Evolutionary conservation across 1,140 invertebrate species (phyloP).

Genomic region (Leptinotarsa lineolata): DNA sequence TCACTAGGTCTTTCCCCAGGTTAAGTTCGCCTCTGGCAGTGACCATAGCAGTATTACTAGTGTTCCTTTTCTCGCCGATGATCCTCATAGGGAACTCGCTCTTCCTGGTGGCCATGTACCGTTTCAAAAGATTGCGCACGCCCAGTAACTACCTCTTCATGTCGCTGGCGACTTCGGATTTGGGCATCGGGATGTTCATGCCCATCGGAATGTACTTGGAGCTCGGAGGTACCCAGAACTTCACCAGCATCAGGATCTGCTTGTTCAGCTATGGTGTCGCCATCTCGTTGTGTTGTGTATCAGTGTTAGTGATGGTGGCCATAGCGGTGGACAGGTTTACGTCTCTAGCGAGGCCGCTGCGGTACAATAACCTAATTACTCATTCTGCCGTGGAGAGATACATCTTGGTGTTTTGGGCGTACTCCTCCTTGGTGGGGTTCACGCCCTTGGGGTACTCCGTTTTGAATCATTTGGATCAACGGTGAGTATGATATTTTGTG

Average conservation of each 20-base stretch:
- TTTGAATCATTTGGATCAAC: constrained; percentile 43
- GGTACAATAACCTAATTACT: constrained; percentile 68
- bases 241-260: constrained; percentile 58
- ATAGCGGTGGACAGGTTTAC: constrained; percentile 70
- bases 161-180: constrained; percentile 73
- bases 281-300: constrained; percentile 67
- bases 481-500: constrained; percentile 32
- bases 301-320: constrained; percentile 66
- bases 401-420: constrained; percentile 66
- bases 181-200: constrained; percentile 75
- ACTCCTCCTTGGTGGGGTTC: constrained; percentile 62
- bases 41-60: constrained; percentile 59
- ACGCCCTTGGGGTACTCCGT: constrained; percentile 61
- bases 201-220: constrained; percentile 69
- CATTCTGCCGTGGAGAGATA: constrained; percentile 64
- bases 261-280: constrained; percentile 65
- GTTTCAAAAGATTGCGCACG: constrained; percentile 65
- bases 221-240: constrained; percentile 57
- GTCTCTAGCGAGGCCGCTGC: constrained; percentile 66
- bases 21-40: constrained; percentile 57
- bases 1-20: constrained; percentile 43
- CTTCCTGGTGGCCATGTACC: constrained; percentile 63
- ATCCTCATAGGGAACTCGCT: constrained; percentile 64
- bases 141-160: constrained; percentile 76
- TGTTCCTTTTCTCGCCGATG: constrained; percentile 63